phyloP scores from a whole-genome alignment of 2,113 vertebrate genomes.

The Paramisgurnus dabryanus region DNA sequence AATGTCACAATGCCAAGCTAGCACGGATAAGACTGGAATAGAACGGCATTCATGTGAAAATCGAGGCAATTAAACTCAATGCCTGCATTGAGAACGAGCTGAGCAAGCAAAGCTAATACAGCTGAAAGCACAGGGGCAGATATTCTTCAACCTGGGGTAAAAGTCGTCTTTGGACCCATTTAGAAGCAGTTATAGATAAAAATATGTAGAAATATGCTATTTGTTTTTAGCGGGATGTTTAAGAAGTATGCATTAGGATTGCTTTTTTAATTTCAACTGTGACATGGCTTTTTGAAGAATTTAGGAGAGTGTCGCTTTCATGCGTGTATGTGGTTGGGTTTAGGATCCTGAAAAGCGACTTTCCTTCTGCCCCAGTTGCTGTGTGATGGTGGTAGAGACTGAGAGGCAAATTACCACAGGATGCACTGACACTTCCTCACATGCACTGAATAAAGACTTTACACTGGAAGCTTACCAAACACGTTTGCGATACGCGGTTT shows the following conservation, averaged over 20 bases:
- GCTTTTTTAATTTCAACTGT: background rate
- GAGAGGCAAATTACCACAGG: conserved; percentile 36
- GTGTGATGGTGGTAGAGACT: conserved; percentile 22
- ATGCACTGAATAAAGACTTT: too few species aligned
- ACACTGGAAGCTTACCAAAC: background rate
- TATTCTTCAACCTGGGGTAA: conserved; percentile 15
- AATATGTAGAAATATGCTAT: background rate
- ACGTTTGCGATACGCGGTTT: too few species aligned
- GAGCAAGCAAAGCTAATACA: conserved; percentile 39
- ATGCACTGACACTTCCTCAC: background rate
- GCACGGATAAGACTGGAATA: conserved; percentile 14
- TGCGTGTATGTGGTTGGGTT: conserved; percentile 5
- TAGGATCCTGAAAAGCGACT: background rate
- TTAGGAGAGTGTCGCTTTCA: background rate
- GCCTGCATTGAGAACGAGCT: conserved; percentile 15
- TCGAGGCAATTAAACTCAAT: conserved; percentile 20
- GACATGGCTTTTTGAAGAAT: conserved; percentile 20
- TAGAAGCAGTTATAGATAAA: background rate
- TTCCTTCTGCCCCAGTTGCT: conserved; percentile 51
- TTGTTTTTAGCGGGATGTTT: too few species aligned
- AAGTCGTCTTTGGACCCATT: background rate
- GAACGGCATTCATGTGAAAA: conserved; percentile 17
- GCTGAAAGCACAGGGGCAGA: conserved; percentile 36
- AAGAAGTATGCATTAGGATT: background rate
- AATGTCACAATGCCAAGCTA: background rate